Conservation (phyloP, 2,113 vertebrate genomes). For the Pycnonotus jocosus region DNA sequence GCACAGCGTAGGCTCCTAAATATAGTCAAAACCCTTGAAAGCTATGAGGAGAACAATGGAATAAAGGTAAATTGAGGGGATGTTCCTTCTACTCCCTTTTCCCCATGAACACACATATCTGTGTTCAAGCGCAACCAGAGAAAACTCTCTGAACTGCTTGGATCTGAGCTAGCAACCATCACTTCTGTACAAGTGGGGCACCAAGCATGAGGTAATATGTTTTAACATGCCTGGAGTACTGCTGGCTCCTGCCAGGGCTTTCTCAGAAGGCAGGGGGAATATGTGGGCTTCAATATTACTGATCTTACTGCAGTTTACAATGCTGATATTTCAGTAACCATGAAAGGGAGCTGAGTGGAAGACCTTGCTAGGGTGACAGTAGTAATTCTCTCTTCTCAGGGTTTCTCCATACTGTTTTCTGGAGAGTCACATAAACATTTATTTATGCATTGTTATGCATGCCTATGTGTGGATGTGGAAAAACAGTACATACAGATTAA, state of each 20-base stretch:
- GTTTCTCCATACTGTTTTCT: not conserved
- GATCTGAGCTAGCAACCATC: not conserved
- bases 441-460: not conserved
- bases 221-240: not conserved
- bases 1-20: not conserved
- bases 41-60: not conserved
- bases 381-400: not conserved
- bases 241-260: not conserved
- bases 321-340: not conserved
- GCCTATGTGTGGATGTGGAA: not conserved
- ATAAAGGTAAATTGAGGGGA: conserved; percentile 21
- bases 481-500: not conserved
- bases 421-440: not conserved
- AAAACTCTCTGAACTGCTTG: not conserved
- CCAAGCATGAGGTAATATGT: not conserved
- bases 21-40: not conserved
- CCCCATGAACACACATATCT: not conserved
- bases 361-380: not conserved
- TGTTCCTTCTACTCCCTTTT: not conserved
- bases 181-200: not conserved
- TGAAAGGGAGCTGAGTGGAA: not conserved
- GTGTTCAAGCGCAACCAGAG: not conserved
- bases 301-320: not conserved
- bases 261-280: not conserved
- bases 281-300: not conserved